Evolutionary conservation across 2,113 vertebrate genomes (phyloP).

Genomic region (Coreoperca whiteheadi): DNA sequence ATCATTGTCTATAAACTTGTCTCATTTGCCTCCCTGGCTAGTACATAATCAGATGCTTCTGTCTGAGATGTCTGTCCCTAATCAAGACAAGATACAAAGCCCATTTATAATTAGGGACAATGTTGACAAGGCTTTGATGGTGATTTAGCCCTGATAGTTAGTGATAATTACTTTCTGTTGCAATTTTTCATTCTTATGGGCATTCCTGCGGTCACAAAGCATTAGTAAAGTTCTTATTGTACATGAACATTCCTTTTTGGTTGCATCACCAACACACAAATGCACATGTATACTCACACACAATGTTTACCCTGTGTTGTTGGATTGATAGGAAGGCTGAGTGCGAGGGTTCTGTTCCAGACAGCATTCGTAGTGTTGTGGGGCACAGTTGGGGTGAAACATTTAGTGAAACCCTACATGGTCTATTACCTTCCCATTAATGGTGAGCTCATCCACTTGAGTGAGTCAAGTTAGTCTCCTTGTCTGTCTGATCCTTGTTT

Average conservation of each 20-base stretch:
- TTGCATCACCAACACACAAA: conserved; percentile 60
- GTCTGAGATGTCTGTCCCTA: conserved; percentile 55
- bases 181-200: conserved; percentile 39
- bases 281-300: conserved; percentile 49
- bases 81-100: conserved; percentile 60
- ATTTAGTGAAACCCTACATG: conserved; percentile 53
- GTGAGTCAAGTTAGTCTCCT: conserved; percentile 48
- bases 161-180: conserved; percentile 63
- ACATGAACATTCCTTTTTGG: conserved; percentile 68
- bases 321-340: conserved; percentile 56
- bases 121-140: conserved; percentile 54
- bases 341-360: conserved; percentile 66
- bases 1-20: conserved; percentile 56
- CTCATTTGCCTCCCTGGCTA: conserved; percentile 39
- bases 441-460: conserved; percentile 67
- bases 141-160: conserved; percentile 44
- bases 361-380: conserved; percentile 59
- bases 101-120: conserved; percentile 40
- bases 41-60: conserved; percentile 58
- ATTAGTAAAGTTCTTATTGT: conserved; percentile 55
- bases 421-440: conserved; percentile 56
- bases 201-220: conserved; percentile 40
- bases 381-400: conserved; percentile 47
- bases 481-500: conserved; percentile 41
- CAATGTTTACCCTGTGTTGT: conserved; percentile 65